A percentile compares a stretch with the other conserved stretches of the same genome.
Evolutionary conservation across 2,797 vertebrate species (phyloP).

Genomic region (Pseudocheirus occidentalis): DNA sequence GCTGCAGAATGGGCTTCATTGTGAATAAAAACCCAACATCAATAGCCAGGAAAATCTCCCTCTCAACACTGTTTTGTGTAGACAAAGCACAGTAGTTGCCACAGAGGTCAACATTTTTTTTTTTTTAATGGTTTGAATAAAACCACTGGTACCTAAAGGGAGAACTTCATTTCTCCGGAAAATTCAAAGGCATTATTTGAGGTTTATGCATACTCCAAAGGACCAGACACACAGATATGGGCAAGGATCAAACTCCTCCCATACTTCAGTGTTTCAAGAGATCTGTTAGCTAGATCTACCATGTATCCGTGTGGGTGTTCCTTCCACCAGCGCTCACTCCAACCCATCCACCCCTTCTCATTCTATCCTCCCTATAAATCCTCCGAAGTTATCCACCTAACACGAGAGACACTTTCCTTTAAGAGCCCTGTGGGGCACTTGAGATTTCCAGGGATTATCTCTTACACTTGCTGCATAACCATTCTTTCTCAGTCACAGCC

Average conservation of each 20-base stretch:
- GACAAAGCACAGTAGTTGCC: neutral
- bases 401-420: neutral
- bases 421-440: neutral
- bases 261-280: neutral
- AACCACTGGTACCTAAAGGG: neutral
- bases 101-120: neutral
- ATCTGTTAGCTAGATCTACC: neutral
- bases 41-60: neutral
- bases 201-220: neutral
- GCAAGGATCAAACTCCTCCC: neutral
- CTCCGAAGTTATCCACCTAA: neutral
- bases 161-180: neutral
- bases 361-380: neutral
- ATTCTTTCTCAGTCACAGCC: neutral
- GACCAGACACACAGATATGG: neutral
- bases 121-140: neutral
- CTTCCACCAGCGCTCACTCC: neutral
- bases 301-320: neutral
- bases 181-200: neutral
- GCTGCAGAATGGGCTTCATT: neutral
- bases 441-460: neutral
- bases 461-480: neutral
- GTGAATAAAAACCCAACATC: neutral
- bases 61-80: neutral
- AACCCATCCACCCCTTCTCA: neutral